These are phyloP conservation scores for Calyptommatus sinebrachiatus DNA, from an alignment of 2,113 vertebrate genomes.

Conservation along the genomic window DNA sequence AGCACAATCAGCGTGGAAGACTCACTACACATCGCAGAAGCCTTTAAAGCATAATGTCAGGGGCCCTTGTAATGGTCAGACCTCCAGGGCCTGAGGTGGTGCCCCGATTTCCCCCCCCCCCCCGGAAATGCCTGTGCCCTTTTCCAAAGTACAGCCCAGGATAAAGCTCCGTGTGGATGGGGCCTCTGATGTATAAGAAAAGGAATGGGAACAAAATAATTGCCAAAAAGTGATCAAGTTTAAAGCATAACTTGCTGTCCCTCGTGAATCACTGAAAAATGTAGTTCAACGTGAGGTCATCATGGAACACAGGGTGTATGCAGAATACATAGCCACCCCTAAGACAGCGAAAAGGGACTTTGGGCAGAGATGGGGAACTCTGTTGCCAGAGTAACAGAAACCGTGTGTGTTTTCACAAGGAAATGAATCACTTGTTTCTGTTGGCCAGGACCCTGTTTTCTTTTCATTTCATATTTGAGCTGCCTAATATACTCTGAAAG, in stretches of 20 bases:
- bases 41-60: too few species aligned
- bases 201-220: slow-evolving; percentile 21
- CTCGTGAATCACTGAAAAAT: slow-evolving; percentile 67
- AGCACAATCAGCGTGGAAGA: too few species aligned
- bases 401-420: slow-evolving; percentile 80
- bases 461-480: slow-evolving; percentile 83
- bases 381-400: slow-evolving; percentile 80
- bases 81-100: too few species aligned
- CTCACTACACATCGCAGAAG: too few species aligned
- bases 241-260: slow-evolving; percentile 58
- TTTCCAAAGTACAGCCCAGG: too few species aligned
- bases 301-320: slow-evolving; percentile 66
- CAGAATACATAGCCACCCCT: slow-evolving; percentile 71
- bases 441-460: slow-evolving; percentile 79
- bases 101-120: too few species aligned
- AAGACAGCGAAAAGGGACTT: slow-evolving; percentile 64
- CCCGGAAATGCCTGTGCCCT: too few species aligned
- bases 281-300: slow-evolving; percentile 78
- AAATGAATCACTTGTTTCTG: slow-evolving; percentile 85
- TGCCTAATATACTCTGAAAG: slow-evolving; percentile 76
- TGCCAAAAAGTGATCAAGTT: slow-evolving; percentile 51
- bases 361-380: slow-evolving; percentile 72
- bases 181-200: slow-evolving; percentile 32
- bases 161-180: too few species aligned
- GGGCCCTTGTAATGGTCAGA: too few species aligned